A percentile compares a stretch with the other conserved stretches of the same genome.
Conservation (phyloP, 2,888 invertebrate species). For the Esperia sulphurella region DNA sequence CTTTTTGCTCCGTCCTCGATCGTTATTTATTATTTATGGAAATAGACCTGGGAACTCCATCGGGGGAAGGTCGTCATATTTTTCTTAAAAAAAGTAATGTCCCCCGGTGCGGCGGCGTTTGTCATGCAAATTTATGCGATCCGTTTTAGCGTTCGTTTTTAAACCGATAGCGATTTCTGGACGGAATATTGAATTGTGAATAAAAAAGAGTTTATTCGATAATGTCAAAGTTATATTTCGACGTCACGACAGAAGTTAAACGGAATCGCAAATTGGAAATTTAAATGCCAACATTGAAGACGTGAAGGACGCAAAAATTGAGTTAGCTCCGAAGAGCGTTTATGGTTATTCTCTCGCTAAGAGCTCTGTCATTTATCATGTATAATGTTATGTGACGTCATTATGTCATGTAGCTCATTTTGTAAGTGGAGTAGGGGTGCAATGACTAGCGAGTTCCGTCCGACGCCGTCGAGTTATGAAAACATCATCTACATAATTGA, state of each 20-base stretch:
- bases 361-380: slow-evolving; percentile 32
- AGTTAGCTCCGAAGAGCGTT: not conserved
- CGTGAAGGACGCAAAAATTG: not conserved
- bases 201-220: slow-evolving; percentile 50
- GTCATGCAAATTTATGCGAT: slow-evolving; percentile 76
- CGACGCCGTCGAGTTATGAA: slow-evolving; percentile 14
- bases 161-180: slow-evolving; percentile 70
- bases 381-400: slow-evolving; percentile 32
- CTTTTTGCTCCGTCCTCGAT: slow-evolving; percentile 67
- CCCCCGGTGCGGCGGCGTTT: slow-evolving; percentile 61
- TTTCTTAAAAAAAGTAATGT: slow-evolving; percentile 74
- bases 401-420: slow-evolving; percentile 38
- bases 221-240: slow-evolving; percentile 46
- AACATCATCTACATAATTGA: slow-evolving; percentile 3
- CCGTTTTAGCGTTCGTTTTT: slow-evolving; percentile 66
- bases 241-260: slow-evolving; percentile 49
- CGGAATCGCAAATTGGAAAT: slow-evolving; percentile 40
- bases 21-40: slow-evolving; percentile 78
- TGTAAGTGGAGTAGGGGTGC: slow-evolving; percentile 24
- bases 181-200: slow-evolving; percentile 65
- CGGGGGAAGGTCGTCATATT: slow-evolving; percentile 73
- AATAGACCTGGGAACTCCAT: slow-evolving; percentile 71
- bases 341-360: slow-evolving; percentile 5
- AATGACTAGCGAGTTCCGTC: slow-evolving; percentile 1
- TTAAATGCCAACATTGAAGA: slow-evolving; percentile 8